phyloP scores from a whole-genome alignment of 2,888 invertebrate species.

The Pachycephus smyrnensis region DNA sequence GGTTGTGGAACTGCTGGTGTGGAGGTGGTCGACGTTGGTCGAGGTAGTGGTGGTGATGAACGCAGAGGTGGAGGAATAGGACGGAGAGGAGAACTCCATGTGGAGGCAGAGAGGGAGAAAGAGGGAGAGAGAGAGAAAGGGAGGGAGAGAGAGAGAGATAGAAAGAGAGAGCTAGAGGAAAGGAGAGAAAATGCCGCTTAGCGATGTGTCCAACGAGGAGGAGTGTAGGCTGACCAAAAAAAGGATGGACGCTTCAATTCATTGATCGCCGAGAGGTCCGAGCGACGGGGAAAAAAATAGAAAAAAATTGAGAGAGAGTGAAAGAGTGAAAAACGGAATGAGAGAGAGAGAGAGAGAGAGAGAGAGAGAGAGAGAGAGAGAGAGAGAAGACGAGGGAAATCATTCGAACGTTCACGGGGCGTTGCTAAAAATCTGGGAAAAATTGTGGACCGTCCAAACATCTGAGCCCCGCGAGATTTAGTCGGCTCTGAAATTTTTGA shows the following conservation, averaged over 20 bases:
- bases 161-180: constrained; percentile 36
- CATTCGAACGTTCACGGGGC: constrained; percentile 27
- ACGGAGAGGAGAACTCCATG: constrained; percentile 31
- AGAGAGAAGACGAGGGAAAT: constrained; percentile 5
- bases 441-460: constrained; percentile 6
- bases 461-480: neutral
- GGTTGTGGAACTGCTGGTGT: neutral
- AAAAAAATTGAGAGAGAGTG: constrained; percentile 27
- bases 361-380: constrained; percentile 6
- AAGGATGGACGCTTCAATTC: constrained; percentile 65
- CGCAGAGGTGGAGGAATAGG: constrained; percentile 24
- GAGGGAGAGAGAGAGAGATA: constrained; percentile 23
- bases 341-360: constrained; percentile 10
- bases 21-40: constrained; percentile 20
- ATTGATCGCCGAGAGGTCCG: constrained; percentile 65
- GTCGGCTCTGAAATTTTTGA: constrained; percentile 10
- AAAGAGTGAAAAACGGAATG: constrained; percentile 13
- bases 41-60: constrained; percentile 23
- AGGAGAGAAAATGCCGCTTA: constrained; percentile 44
- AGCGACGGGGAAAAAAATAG: constrained; percentile 61
- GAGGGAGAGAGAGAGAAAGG: constrained; percentile 26
- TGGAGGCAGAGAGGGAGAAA: constrained; percentile 29
- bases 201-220: constrained; percentile 52
- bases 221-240: constrained; percentile 62
- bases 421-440: constrained; percentile 14